Evolutionary conservation across 2,113 vertebrate species (phyloP).

Genomic region (Trematocara zebra): DNA sequence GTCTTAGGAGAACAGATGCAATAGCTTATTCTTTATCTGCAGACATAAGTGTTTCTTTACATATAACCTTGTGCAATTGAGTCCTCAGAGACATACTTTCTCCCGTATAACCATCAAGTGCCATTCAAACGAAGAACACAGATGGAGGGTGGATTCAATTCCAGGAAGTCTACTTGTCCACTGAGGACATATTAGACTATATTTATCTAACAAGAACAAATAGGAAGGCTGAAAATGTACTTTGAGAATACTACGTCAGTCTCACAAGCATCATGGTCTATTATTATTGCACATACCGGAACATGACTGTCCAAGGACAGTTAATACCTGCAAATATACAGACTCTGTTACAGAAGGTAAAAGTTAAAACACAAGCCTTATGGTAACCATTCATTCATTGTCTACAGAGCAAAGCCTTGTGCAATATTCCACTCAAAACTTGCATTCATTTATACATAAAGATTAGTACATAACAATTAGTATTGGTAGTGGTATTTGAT

Average conservation of each 20-base stretch:
- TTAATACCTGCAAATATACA: neutral
- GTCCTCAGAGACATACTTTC: neutral
- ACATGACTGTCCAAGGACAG: neutral
- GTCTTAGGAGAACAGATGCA: neutral
- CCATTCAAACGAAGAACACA: neutral
- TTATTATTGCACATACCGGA: neutral
- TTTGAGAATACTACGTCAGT: neutral
- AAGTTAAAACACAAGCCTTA: neutral
- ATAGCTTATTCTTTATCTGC: neutral
- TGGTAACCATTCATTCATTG: neutral
- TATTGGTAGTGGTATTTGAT: neutral
- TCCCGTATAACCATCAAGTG: neutral
- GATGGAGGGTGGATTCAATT: conserved; percentile 15
- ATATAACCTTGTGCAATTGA: neutral
- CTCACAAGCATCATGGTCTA: neutral
- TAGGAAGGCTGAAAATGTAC: neutral
- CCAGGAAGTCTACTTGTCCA: neutral
- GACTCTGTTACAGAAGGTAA: neutral
- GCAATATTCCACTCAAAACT: neutral
- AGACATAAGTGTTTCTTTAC: neutral
- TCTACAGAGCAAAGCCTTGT: neutral
- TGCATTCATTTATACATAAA: neutral
- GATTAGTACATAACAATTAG: neutral
- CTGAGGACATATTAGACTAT: neutral
- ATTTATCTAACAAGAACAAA: neutral